phyloP scores from a whole-genome alignment of 1,140 invertebrate species.

The Hormaphis cornu region DNA sequence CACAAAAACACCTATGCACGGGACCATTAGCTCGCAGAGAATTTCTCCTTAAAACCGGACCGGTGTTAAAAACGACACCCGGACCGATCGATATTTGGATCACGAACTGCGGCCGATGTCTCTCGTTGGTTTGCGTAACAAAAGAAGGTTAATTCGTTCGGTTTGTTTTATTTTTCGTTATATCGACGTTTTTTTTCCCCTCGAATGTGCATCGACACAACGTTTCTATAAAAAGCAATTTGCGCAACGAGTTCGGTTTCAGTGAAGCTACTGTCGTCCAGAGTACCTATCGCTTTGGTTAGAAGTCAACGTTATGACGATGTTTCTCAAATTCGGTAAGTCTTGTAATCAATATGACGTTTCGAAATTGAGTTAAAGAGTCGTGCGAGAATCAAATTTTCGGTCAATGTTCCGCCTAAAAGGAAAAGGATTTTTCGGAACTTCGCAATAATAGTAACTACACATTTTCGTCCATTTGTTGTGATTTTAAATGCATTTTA shows the following conservation, averaged over 20 bases:
- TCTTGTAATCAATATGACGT: background rate
- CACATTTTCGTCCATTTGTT: too few species aligned
- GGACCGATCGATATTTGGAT: conserved; percentile 6
- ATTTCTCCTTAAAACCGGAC: conserved; percentile 23
- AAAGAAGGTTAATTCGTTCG: too few species aligned
- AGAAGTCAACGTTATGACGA: background rate
- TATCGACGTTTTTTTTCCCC: conserved; percentile 20
- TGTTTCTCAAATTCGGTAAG: background rate
- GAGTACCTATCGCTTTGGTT: background rate
- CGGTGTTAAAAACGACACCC: background rate
- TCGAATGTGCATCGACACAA: background rate
- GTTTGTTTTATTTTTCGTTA: too few species aligned
- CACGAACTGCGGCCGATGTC: conserved; percentile 2
- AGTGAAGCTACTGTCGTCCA: background rate
- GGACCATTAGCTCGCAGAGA: background rate
- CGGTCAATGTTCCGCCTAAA: too few species aligned
- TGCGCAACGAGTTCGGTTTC: background rate
- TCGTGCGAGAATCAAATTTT: too few species aligned
- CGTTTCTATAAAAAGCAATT: conserved; percentile 19
- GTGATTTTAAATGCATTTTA: too few species aligned
- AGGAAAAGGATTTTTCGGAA: too few species aligned
- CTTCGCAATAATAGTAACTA: too few species aligned
- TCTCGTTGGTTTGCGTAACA: conserved; percentile 8
- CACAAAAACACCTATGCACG: background rate
- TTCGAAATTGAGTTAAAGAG: too few species aligned